Evolutionary conservation across 2,888 invertebrate species (phyloP).

Genomic region (Dicycla oo): DNA sequence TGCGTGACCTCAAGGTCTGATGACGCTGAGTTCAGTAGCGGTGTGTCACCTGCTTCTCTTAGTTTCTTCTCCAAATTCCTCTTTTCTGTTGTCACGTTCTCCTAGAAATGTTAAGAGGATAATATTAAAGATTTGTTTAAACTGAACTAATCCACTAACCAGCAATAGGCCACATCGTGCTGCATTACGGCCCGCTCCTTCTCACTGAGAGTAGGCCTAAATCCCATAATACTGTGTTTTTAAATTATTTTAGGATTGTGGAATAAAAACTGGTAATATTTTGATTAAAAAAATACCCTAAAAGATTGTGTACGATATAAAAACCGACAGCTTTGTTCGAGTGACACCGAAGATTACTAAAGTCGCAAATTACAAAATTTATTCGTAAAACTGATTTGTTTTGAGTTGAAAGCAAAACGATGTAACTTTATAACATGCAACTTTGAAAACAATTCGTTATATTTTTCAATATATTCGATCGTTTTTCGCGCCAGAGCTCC

Average conservation of each 20-base stretch:
- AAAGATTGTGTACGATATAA: background rate
- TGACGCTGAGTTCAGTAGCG: constrained; percentile 92
- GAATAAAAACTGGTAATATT: constrained; percentile 1
- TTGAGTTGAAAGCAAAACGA: background rate
- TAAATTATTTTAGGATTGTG: background rate
- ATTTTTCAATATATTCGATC: background rate
- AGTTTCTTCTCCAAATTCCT: constrained; percentile 95
- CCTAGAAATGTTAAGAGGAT: constrained; percentile 84
- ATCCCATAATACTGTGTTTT: background rate
- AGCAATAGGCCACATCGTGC: background rate
- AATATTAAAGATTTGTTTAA: background rate
- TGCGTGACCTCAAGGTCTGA: constrained; percentile 95
- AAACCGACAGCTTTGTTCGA: background rate
- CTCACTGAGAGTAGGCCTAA: background rate
- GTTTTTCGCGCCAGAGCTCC: background rate
- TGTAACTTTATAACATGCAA: background rate
- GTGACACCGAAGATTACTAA: too few species aligned
- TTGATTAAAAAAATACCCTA: background rate
- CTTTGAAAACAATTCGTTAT: background rate
- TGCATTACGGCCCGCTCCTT: background rate
- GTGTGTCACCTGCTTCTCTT: constrained; percentile 93
- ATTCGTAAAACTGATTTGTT: background rate
- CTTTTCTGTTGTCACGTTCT: constrained; percentile 95
- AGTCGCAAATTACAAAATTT: background rate
- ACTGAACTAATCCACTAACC: background rate